A percentile compares a stretch with the other conserved stretches of the same genome.
phyloP scores from a whole-genome alignment of 2,113 vertebrate species.

The Lasiurus cinereus region DNA sequence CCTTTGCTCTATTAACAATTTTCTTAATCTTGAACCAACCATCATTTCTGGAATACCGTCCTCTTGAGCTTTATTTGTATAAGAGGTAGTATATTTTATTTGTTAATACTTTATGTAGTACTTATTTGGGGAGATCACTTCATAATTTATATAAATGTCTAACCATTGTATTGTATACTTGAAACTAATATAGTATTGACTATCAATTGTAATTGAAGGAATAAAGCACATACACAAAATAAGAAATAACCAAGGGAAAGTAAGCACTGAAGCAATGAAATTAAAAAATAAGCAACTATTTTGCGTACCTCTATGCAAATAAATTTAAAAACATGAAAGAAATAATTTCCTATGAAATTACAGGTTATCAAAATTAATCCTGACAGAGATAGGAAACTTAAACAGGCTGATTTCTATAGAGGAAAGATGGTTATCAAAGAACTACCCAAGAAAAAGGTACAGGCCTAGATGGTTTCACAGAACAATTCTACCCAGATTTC shows the following conservation, averaged over 20 bases:
- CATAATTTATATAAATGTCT: not conserved
- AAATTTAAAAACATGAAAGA: not conserved
- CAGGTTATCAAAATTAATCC: not conserved
- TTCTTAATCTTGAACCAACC: not conserved
- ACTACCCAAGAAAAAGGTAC: not conserved
- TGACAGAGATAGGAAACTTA: not conserved
- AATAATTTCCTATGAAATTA: constrained; percentile 16
- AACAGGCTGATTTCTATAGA: not conserved
- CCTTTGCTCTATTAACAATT: not conserved
- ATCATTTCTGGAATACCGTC: not conserved
- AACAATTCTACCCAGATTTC: not conserved
- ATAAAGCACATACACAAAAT: not conserved
- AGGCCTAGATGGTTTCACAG: not conserved
- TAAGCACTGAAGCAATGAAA: not conserved
- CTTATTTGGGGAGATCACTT: not conserved
- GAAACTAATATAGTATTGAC: not conserved
- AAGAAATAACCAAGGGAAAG: not conserved
- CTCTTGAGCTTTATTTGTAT: not conserved
- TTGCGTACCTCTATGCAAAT: not conserved
- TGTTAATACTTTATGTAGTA: not conserved
- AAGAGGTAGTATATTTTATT: not conserved
- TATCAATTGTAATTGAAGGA: not conserved
- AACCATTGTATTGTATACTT: not conserved
- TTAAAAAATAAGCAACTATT: not conserved
- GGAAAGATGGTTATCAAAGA: constrained; percentile 6